A percentile compares a stretch with the other conserved stretches of the same genome.
These are phyloP conservation scores for Heteronetta atricapilla DNA, from an alignment of 2,113 vertebrate genomes.

Conservation along the genomic window DNA sequence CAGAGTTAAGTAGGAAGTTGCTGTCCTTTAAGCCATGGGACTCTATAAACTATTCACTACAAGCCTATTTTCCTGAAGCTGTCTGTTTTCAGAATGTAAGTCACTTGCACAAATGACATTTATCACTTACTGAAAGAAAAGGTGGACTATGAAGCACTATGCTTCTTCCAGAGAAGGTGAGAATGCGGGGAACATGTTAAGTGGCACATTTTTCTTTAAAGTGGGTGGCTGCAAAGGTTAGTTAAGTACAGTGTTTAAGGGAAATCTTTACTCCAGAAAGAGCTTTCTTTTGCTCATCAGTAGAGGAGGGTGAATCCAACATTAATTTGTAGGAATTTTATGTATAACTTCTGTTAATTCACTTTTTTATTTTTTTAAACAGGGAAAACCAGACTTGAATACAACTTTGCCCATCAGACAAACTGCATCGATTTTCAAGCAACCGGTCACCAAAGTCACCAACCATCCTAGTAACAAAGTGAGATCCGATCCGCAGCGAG, in stretches of 20 bases:
- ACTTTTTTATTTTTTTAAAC: neutral
- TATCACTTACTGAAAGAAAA: neutral
- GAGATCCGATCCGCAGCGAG: conserved; percentile 84
- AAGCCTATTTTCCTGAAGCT: neutral
- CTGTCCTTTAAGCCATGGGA: neutral
- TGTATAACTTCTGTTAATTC: neutral
- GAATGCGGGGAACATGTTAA: neutral
- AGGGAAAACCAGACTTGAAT: conserved; percentile 90
- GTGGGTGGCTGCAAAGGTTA: neutral
- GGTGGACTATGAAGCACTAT: neutral
- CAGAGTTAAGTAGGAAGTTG: neutral
- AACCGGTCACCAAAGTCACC: conserved; percentile 91
- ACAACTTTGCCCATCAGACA: conserved; percentile 90
- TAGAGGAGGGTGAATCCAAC: neutral
- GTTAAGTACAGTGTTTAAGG: neutral
- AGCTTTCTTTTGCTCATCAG: neutral
- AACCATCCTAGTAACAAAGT: conserved; percentile 90
- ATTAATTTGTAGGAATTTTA: neutral
- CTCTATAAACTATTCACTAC: neutral
- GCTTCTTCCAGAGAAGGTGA: neutral
- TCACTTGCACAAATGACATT: neutral
- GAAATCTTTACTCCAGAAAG: neutral
- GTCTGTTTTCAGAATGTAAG: neutral
- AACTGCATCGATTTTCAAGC: conserved; percentile 92
- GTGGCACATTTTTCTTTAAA: neutral